Conservation (phyloP, 2,888 invertebrate genomes). For the Anaspis maculata region DNA sequence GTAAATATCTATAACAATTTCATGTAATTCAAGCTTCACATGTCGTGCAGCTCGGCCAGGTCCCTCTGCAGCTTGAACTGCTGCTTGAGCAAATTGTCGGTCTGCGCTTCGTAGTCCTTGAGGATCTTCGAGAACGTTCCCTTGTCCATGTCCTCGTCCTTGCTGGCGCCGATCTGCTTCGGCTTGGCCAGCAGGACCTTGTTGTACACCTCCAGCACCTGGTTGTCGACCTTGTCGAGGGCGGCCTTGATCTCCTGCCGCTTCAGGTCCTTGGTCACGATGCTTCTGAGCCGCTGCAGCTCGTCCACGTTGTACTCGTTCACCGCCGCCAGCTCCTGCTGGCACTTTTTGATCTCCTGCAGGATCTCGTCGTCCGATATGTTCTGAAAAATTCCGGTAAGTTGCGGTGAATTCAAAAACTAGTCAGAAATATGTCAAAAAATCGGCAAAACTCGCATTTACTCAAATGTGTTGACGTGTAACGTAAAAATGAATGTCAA, state of each 20-base stretch:
- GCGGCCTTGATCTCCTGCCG: conserved; percentile 37
- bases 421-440: too few relatives aligned
- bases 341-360: conserved; percentile 78
- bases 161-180: conserved; percentile 49
- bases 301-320: conserved; percentile 63
- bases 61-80: conserved; percentile 20
- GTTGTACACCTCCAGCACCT: conserved; percentile 73
- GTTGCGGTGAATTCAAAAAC: too few relatives aligned
- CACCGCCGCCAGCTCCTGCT: conserved; percentile 68
- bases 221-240: conserved; percentile 36
- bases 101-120: conserved; percentile 32
- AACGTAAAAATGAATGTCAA: too few relatives aligned
- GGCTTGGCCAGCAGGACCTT: conserved; percentile 71
- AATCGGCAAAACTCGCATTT: too few relatives aligned
- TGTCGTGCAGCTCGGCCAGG: conserved; percentile 7
- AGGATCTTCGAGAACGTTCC: conserved; percentile 24
- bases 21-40: not conserved
- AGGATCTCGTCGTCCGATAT: conserved; percentile 81
- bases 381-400: conserved; percentile 24
- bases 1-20: conserved; percentile 2
- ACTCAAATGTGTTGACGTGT: too few relatives aligned
- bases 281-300: conserved; percentile 32
- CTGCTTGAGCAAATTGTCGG: conserved; percentile 34
- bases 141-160: conserved; percentile 31
- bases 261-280: conserved; percentile 33